Evolutionary conservation across 2,113 vertebrate species (phyloP).

Genomic region (Nothoprocta pentlandii): DNA sequence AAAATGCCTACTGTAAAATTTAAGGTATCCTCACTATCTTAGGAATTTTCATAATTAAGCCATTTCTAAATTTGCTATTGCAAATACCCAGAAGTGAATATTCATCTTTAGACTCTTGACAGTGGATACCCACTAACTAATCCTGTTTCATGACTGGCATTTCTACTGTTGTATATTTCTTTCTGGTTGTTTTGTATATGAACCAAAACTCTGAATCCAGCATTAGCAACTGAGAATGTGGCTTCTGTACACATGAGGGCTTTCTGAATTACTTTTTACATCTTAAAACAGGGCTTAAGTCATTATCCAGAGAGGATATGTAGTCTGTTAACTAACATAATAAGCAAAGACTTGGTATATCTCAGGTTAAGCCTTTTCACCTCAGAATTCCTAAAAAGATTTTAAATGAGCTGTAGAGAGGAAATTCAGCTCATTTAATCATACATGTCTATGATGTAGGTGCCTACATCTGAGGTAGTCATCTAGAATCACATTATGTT

Average conservation of each 20-base stretch:
- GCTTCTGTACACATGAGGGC: not conserved
- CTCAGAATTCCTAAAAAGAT: not conserved
- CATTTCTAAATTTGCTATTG: not conserved
- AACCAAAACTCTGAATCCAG: accelerated
- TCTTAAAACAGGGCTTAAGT: not conserved
- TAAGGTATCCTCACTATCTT: not conserved
- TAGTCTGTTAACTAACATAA: not conserved
- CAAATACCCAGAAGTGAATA: not conserved
- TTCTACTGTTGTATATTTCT: not conserved
- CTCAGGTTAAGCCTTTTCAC: not conserved
- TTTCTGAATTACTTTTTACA: not conserved
- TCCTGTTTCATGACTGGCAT: not conserved
- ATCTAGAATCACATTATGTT: not conserved
- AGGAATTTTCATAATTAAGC: not conserved
- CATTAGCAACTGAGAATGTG: not conserved
- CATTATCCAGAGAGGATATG: not conserved
- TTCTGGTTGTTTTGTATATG: not conserved
- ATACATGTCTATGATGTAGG: not conserved
- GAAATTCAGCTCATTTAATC: not conserved
- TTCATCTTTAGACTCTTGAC: not conserved
- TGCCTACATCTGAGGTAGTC: not conserved
- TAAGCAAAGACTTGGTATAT: not conserved
- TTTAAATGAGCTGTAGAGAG: not conserved
- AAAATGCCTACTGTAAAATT: not conserved
- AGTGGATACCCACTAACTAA: not conserved